These are phyloP conservation scores for Gasteruption jaculator DNA, from an alignment of 2,888 invertebrate genomes.

Conservation along the genomic window DNA sequence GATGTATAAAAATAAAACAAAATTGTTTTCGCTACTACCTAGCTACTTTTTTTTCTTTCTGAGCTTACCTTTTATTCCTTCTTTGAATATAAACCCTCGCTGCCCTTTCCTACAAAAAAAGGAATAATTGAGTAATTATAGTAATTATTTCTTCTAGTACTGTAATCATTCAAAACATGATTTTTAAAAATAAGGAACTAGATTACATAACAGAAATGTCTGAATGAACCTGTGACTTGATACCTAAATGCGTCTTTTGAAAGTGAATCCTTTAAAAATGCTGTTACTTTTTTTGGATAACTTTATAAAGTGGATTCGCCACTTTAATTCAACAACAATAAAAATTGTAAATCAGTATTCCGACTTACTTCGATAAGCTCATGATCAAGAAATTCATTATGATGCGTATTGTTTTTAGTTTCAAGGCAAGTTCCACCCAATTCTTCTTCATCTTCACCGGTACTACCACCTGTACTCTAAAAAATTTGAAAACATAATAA, in stretches of 20 bases:
- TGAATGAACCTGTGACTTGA: no score
- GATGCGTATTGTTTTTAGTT: slow-evolving; percentile 53
- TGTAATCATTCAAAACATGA: no score
- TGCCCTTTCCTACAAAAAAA: slow-evolving; percentile 41
- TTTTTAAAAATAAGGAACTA: no score
- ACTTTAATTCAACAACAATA: not conserved
- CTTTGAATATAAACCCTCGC: slow-evolving; percentile 47
- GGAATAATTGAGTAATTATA: no score
- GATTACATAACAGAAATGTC: not conserved
- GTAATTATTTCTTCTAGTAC: no score
- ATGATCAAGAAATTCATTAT: slow-evolving; percentile 51
- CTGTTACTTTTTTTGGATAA: no score
- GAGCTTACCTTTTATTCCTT: slow-evolving; percentile 54
- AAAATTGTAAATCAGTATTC: not conserved
- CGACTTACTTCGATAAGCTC: slow-evolving; percentile 43
- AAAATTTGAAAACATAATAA: no score
- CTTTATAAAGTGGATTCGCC: not conserved
- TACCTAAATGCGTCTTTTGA: no score
- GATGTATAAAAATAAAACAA: slow-evolving; percentile 9
- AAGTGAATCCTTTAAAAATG: no score
- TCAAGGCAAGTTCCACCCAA: slow-evolving; percentile 49
- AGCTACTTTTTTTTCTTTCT: no score
- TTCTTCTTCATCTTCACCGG: slow-evolving; percentile 56
- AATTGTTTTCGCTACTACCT: no score
- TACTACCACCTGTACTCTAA: slow-evolving; percentile 60